phyloP scores from a whole-genome alignment of 2,113 vertebrate genomes.

The Abramis brama region DNA sequence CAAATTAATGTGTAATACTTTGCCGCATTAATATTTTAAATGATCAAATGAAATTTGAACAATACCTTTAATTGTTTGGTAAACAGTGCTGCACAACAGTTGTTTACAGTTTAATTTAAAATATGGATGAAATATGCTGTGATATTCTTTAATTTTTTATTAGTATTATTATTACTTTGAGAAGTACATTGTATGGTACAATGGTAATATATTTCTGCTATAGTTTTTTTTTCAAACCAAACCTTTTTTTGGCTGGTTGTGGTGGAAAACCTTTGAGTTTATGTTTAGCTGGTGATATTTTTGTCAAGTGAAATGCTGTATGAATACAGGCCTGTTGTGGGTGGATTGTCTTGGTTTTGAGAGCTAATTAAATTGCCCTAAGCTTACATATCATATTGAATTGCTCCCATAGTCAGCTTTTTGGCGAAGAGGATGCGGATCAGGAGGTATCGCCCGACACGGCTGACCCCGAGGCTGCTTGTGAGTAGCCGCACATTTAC shows the following conservation, averaged over 20 bases:
- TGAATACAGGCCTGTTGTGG: neutral
- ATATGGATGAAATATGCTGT: neutral
- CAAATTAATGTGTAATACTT: neutral
- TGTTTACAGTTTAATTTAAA: neutral
- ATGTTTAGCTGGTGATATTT: neutral
- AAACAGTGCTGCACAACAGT: neutral
- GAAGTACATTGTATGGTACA: neutral
- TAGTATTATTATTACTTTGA: neutral
- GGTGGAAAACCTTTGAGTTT: neutral
- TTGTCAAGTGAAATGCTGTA: neutral
- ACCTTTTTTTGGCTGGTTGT: neutral
- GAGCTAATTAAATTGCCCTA: neutral
- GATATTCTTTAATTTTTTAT: neutral
- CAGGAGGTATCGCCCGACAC: slow-evolving; percentile 98
- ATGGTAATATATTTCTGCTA: neutral
- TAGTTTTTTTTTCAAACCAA: neutral
- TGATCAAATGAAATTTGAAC: neutral
- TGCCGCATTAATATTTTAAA: too few relatives aligned
- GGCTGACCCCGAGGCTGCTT: slow-evolving; percentile 94
- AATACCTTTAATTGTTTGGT: neutral
- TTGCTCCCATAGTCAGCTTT: slow-evolving; percentile 84
- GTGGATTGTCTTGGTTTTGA: neutral
- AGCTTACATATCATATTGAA: neutral
- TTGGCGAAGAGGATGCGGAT: slow-evolving; percentile 98
- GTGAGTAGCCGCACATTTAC: slow-evolving; percentile 76